Base-by-base conservation (phyloP, 2,888 invertebrate genomes). In the Tenthredo scrophulariae region DNA sequence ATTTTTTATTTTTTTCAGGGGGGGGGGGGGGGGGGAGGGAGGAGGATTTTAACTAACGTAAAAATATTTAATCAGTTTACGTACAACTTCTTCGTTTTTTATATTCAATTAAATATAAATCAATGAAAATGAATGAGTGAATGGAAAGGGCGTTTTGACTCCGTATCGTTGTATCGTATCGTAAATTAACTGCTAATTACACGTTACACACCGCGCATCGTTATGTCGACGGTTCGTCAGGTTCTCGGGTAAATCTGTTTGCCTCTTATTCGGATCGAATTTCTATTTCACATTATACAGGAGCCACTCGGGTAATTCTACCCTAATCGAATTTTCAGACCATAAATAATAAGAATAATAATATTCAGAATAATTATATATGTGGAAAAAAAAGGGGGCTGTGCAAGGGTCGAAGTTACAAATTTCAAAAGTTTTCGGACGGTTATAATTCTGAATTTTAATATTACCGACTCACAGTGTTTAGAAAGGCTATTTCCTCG, bases 271-370 rank as follows among this genome's bases (percentile, higher is more conserved):
- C 50, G 75, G 22, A 29, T 50, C 43, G 75, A 75, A 22, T 75
- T 75, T 26, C 50, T 75, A 43, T 75, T 75, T 75, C 75, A 75
- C 37, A 75, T 75, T 46, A 74, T 33, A 40, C 75, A 40, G 75
- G 75, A 75, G 75, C 75, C 26, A 26, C 33, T 40, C 40, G 37
- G 43, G 75, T 75, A 75, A 75, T 50, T 50, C 50, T 75, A 75
- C 43, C 75, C 75, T 75, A 75, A 75, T 75, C 75, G 75, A 75
- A 75, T 75, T 46, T 75, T 33, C 18, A 46, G 46, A 46, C 79
- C 33, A n/a, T 18, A 46, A 58, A 33, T 58, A 67, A 67, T 29
- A 33, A 33, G 7, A 29, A 67, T 29, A 67, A 67, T 67, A 54
- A 54, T n/a, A 54, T n/a, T n/a, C 18, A 7, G 18, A n/a, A 54